Conservation (phyloP, 2,797 vertebrate genomes). For the Gorsachius magnificus region DNA sequence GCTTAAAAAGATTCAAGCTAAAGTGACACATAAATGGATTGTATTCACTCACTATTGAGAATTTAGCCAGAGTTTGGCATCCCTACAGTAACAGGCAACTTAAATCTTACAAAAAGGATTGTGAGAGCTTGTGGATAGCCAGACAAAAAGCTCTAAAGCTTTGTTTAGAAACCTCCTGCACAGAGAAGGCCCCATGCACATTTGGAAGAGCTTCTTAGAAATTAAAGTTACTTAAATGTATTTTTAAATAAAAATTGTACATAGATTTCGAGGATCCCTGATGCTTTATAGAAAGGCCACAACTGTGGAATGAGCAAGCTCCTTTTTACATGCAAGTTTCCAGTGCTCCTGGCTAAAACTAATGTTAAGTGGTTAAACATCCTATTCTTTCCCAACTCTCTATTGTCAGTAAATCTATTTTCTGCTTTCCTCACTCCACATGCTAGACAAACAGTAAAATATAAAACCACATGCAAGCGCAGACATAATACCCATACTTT, state of each 20-base stretch:
- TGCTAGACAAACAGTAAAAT: constrained; percentile 30
- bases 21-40: background rate
- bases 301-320: background rate
- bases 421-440: background rate
- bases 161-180: background rate
- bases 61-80: background rate
- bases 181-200: background rate
- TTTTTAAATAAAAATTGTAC: background rate
- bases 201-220: background rate
- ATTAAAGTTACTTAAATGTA: background rate
- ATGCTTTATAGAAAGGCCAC: constrained; percentile 7
- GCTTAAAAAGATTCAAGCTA: background rate
- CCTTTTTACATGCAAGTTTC: background rate
- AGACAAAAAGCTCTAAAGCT: constrained; percentile 6
- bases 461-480: background rate
- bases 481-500: background rate
- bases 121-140: background rate
- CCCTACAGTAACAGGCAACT: background rate
- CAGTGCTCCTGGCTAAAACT: constrained; percentile 31
- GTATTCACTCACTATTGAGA: background rate
- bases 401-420: constrained; percentile 49
- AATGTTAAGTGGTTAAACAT: background rate
- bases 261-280: background rate
- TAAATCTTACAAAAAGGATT: background rate
- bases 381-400: constrained; percentile 12